Evolutionary conservation across 2,888 invertebrate species (phyloP).

Genomic region (Diarsia rubi): DNA sequence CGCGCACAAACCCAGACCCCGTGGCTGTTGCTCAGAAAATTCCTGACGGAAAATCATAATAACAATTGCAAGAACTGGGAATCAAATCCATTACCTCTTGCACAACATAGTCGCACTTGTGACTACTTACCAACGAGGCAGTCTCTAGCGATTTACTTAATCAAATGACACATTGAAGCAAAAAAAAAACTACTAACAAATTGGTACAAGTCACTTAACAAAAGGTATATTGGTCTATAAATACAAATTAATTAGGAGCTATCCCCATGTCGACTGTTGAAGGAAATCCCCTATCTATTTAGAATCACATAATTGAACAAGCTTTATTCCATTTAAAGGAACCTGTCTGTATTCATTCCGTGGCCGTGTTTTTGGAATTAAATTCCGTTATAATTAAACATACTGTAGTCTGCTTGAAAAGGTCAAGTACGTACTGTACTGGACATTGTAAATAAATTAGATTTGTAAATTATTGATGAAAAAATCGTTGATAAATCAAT

Average conservation of each 20-base stretch:
- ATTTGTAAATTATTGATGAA: not conserved
- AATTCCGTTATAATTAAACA: slow-evolving; percentile 1
- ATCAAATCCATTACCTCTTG: too few species aligned
- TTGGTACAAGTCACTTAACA: slow-evolving; percentile 15
- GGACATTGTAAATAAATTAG: not conserved
- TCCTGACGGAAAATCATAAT: too few species aligned
- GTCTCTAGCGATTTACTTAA: not conserved
- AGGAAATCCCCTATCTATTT: slow-evolving; percentile 28
- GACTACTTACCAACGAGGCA: too few species aligned
- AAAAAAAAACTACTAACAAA: not conserved
- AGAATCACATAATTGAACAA: slow-evolving; percentile 35
- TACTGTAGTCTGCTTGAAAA: not conserved
- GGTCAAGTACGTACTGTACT: not conserved
- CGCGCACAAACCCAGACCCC: too few species aligned
- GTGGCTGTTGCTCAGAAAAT: too few species aligned
- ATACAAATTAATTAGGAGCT: slow-evolving; percentile 52
- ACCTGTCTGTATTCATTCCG: not conserved
- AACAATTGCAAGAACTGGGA: too few species aligned
- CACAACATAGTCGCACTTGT: too few species aligned
- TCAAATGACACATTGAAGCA: not conserved
- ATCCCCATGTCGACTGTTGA: slow-evolving; percentile 24
- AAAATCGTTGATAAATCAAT: too few species aligned
- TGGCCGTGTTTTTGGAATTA: slow-evolving; percentile 10
- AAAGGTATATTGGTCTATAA: slow-evolving; percentile 38
- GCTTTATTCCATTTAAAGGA: slow-evolving; percentile 12